Percentiles rank a stretch among this genome's conserved stretches.
phyloP scores from a whole-genome alignment of 1,140 invertebrate genomes.

The Melitaea cinxia region DNA sequence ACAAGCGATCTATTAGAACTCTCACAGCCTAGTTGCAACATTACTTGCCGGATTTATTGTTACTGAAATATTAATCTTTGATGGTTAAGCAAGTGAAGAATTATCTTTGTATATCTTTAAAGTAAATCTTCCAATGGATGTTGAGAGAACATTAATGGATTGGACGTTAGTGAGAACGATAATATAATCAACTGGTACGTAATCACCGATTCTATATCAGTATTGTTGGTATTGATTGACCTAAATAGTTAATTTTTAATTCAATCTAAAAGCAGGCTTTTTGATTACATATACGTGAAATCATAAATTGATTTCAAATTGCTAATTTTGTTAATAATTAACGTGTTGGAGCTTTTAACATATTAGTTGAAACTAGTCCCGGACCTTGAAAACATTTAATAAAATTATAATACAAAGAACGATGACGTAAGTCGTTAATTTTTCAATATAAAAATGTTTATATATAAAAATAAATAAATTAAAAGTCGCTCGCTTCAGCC shows the following conservation, averaged over 20 bases:
- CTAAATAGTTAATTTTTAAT: neutral
- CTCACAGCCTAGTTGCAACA: neutral
- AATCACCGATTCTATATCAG: neutral
- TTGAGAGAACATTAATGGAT: neutral
- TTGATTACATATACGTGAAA: neutral
- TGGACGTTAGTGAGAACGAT: neutral
- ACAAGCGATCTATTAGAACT: conserved; percentile 30
- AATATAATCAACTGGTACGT: neutral
- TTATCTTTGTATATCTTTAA: neutral
- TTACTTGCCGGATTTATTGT: conserved; percentile 3
- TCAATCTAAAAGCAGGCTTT: neutral
- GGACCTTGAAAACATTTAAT: too few relatives aligned
- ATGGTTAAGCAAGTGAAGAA: neutral
- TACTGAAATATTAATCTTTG: conserved; percentile 1
- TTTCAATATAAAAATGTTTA: too few relatives aligned
- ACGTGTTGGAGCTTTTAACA: too few relatives aligned
- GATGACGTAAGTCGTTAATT: too few relatives aligned
- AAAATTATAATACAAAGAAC: too few relatives aligned
- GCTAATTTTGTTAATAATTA: too few relatives aligned
- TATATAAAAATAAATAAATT: too few relatives aligned
- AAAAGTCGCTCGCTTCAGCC: too few relatives aligned
- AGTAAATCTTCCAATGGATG: neutral
- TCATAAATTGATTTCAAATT: neutral
- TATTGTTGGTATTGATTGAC: neutral
- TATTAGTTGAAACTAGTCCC: too few relatives aligned